A percentile compares a stretch with the other conserved stretches of the same genome.
Conservation (phyloP, 1,140 invertebrate genomes). For the Caenorhabditis latens region DNA sequence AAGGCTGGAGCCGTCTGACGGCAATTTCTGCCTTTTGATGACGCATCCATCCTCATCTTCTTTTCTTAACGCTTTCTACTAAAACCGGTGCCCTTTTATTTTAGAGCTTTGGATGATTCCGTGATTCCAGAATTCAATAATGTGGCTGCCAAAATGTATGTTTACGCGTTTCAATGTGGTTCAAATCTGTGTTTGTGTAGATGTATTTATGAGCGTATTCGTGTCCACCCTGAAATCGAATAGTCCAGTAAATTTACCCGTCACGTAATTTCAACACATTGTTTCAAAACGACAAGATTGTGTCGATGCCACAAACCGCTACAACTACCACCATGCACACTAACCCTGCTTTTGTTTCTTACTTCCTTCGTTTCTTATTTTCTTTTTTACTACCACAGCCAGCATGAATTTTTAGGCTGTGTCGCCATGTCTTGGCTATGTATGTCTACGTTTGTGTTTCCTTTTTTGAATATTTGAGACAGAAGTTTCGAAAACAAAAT, state of each 20-base stretch:
- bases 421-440: not conserved
- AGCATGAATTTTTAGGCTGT: conserved; percentile 37
- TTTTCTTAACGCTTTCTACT: conserved; percentile 11
- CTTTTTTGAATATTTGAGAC: conserved; percentile 15
- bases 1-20: not conserved
- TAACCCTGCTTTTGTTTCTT: conserved; percentile 37
- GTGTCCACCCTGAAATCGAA: not conserved
- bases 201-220: not conserved
- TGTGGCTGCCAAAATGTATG: conserved; percentile 56
- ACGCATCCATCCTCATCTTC: not conserved
- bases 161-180: conserved; percentile 7
- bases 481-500: not conserved
- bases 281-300: not conserved
- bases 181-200: not conserved
- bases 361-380: not conserved
- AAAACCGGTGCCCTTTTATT: conserved; percentile 33
- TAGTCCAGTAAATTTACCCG: not conserved
- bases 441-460: not conserved
- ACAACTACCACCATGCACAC: conserved; percentile 20
- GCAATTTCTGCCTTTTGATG: conserved; percentile 3
- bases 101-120: conserved; percentile 49
- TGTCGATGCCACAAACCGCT: not conserved
- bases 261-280: not conserved
- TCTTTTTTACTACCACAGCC: not conserved
- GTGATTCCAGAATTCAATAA: conserved; percentile 55